Evolutionary conservation across 2,113 vertebrate species (phyloP), one percentile per base, ranked within the genome.

Genomic region (Chaetorhynchus papuensis): DNA sequence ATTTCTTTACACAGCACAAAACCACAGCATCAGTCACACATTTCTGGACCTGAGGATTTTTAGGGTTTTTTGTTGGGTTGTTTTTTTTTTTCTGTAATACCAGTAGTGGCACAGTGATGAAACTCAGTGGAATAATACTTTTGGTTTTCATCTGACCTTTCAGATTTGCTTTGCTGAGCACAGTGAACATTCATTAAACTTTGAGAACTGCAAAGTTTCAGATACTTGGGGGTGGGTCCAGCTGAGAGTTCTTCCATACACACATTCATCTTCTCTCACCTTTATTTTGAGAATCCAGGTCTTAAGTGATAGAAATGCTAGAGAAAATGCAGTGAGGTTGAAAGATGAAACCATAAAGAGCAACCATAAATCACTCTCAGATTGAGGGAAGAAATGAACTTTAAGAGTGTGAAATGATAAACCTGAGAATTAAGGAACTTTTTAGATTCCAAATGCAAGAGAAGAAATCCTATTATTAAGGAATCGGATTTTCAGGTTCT

Each of bases 341-440:
- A 96, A 87, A 96, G 84, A 90, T 93, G 84, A 89, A 96, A 92
- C 66, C 88, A 4, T 49, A 89, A 86, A 83, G 10, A 74, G 90
- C 52, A 64, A 88, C 47, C 92, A 96, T 96, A 95, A 94, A 97
- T 97, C 90, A 95, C 49, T n/a, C 26, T 90, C 68, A 78, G 72
- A 94, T 12, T 83, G 79, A 96, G 60, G 49, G 47, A 53, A 93
- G 72, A 93, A 92, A 88, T 83, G 33, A 96, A 79, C 90, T 93
- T 88, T 37, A 61, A 77, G 82, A 93, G 64, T n/a, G 57, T 61
- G 60, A 93, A 96, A 92, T 83, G 63, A 90, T 70, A 79, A 90
- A 91, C 35, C 65, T 85, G 65, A 76, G 82, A 97, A 94, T 91
- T 92, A 86, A 92, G 72, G 70, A 95, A 91, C 47, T 87, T 89